Evolutionary conservation across 2,888 invertebrate species (phyloP).

Genomic region (Leucophora obtusa): DNA sequence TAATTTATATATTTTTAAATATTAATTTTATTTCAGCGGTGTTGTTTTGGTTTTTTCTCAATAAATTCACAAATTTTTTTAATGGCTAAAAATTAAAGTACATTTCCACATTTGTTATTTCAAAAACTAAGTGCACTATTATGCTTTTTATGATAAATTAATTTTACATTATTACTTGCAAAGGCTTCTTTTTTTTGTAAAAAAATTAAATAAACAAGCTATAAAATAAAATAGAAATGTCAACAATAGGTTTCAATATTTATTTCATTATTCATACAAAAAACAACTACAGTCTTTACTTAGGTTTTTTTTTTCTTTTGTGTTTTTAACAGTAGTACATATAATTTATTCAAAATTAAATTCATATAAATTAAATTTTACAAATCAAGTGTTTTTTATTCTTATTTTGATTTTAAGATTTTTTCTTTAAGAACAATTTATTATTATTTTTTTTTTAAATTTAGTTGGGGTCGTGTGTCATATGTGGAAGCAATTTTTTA

Average conservation of each 20-base stretch:
- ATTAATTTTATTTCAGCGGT: conserved; percentile 60
- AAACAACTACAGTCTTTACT: conserved; percentile 73
- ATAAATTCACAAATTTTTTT: conserved; percentile 25
- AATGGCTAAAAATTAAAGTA: conserved; percentile 26
- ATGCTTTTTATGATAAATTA: conserved; percentile 46
- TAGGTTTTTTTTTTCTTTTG: conserved; percentile 17
- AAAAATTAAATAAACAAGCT: neutral
- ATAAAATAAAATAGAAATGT: conserved; percentile 13
- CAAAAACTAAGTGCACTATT: conserved; percentile 59
- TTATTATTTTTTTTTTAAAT: conserved; percentile 10
- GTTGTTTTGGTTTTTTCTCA: conserved; percentile 29
- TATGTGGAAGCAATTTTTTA: conserved; percentile 70
- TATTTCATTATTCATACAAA: neutral
- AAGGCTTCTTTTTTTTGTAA: conserved; percentile 29
- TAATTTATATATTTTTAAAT: conserved; percentile 21
- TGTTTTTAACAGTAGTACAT: conserved; percentile 1
- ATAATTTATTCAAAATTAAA: conserved; percentile 21
- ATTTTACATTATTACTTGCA: conserved; percentile 32
- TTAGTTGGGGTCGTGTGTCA: conserved; percentile 14
- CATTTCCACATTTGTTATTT: conserved; percentile 15
- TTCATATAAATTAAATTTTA: conserved; percentile 26
- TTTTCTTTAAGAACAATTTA: conserved; percentile 49
- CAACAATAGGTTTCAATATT: conserved; percentile 5
- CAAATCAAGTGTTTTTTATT: conserved; percentile 7
- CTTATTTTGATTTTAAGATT: conserved; percentile 39